phyloP scores from a whole-genome alignment of 2,888 invertebrate species.

The Pyrgus malvae region DNA sequence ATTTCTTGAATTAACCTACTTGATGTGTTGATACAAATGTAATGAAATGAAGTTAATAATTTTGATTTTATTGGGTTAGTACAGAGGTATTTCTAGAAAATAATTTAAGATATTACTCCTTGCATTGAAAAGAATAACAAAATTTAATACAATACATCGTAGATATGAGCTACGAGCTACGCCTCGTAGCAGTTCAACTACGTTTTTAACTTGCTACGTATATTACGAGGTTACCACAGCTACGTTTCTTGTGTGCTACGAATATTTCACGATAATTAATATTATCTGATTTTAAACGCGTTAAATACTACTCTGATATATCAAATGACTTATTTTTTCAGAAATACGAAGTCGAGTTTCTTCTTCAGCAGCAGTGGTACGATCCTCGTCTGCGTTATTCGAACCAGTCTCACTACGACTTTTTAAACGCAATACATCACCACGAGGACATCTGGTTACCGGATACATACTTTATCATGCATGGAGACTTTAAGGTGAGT shows the following conservation, averaged over 20 bases:
- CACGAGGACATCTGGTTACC: slow-evolving; percentile 96
- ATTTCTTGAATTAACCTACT: too few species aligned
- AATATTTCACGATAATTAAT: not conserved
- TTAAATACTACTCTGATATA: not conserved
- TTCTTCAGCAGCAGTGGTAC: slow-evolving; percentile 96
- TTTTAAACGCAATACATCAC: slow-evolving; percentile 95
- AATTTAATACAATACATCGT: too few species aligned
- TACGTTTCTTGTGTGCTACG: slow-evolving; percentile 3
- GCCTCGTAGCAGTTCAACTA: not conserved
- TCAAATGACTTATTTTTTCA: slow-evolving; percentile 52
- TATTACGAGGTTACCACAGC: not conserved
- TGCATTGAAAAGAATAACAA: too few species aligned
- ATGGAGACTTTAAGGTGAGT: slow-evolving; percentile 93
- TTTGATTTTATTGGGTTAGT: too few species aligned
- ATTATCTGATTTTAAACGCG: not conserved
- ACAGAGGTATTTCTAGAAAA: too few species aligned
- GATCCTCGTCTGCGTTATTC: slow-evolving; percentile 94
- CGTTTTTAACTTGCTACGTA: slow-evolving; percentile 2
- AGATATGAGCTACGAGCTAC: slow-evolving; percentile 1
- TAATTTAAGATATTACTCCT: too few species aligned
- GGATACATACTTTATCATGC: slow-evolving; percentile 98
- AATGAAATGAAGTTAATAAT: too few species aligned
- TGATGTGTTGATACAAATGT: too few species aligned
- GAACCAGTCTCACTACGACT: slow-evolving; percentile 93
- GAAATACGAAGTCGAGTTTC: slow-evolving; percentile 98